phyloP scores from a whole-genome alignment of 2,888 invertebrate species.

The Pantelozetes paolii region DNA sequence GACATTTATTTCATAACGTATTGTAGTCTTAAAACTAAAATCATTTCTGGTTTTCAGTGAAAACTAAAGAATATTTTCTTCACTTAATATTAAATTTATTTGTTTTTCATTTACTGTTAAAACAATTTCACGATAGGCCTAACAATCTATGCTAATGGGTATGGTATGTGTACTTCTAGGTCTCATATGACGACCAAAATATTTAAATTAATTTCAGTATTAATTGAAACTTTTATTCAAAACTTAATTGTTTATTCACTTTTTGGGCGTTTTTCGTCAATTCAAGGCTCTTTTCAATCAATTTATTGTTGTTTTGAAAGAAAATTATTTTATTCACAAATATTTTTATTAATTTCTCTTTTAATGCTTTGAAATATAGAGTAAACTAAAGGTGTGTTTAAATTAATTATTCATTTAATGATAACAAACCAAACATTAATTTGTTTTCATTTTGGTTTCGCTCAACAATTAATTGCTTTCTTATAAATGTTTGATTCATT shows the following conservation, averaged over 20 bases:
- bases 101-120: not conserved
- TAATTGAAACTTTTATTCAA: not conserved
- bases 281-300: not conserved
- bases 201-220: not conserved
- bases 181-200: not conserved
- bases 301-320: not conserved
- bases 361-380: constrained; percentile 1
- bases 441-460: not conserved
- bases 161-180: not conserved
- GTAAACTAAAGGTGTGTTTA: constrained; percentile 7
- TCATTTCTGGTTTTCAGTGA: not conserved
- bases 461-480: not conserved
- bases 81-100: not conserved
- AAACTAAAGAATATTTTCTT: not conserved
- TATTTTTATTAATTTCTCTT: not conserved
- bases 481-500: too few relatives aligned
- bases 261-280: not conserved
- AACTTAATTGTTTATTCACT: not conserved
- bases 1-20: too few relatives aligned
- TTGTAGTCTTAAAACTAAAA: not conserved
- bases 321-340: not conserved
- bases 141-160: too few relatives aligned
- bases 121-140: too few relatives aligned
- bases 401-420: not conserved
- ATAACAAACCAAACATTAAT: not conserved